phyloP scores from a whole-genome alignment of 2,113 vertebrate genomes.

The Isurus oxyrinchus region DNA sequence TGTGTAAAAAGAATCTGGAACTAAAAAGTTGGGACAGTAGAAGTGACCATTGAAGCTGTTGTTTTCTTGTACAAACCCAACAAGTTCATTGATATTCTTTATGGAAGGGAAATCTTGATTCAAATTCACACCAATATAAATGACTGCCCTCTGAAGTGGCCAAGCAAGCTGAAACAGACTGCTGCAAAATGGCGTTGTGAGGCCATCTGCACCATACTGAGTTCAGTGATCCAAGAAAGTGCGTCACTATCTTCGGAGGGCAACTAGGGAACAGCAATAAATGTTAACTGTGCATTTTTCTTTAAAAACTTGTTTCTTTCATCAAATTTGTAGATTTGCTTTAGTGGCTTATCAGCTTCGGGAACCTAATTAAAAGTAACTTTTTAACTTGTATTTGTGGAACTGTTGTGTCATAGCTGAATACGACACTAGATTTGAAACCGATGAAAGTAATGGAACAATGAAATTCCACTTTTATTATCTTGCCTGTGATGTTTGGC shows the following conservation, averaged over 20 bases:
- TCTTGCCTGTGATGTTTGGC: neutral
- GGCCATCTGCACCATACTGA: neutral
- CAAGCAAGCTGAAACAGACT: neutral
- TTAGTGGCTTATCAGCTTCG: neutral
- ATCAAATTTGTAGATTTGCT: neutral
- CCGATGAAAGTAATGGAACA: neutral
- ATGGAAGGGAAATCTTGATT: neutral
- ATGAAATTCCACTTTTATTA: neutral
- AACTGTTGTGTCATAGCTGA: neutral
- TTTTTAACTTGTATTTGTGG: neutral
- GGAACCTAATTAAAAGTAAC: neutral
- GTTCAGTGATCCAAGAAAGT: neutral
- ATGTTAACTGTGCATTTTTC: neutral
- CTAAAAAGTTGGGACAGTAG: neutral
- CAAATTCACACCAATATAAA: neutral
- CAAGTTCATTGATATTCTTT: neutral
- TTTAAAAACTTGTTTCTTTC: neutral
- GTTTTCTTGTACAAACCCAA: neutral
- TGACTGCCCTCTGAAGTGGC: neutral
- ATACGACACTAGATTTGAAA: neutral
- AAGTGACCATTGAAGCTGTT: neutral
- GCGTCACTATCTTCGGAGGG: neutral
- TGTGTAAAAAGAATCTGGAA: neutral
- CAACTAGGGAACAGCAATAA: neutral
- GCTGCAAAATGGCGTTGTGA: neutral